Evolutionary conservation across 2,113 vertebrate species (phyloP).

Genomic region (Ellobius talpinus): DNA sequence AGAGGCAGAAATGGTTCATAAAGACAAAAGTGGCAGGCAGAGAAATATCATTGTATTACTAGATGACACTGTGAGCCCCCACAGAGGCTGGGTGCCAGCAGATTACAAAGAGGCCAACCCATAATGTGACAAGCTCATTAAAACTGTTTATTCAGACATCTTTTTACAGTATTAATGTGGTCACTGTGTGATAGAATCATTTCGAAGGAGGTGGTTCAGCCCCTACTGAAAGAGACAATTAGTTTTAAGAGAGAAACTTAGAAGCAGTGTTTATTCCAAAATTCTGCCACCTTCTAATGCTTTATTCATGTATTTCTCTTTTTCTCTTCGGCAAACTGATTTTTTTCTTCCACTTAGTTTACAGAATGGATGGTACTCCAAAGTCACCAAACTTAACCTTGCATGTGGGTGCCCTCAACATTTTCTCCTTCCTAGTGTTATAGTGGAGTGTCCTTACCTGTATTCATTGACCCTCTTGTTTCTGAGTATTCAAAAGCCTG

Average conservation of each 20-base stretch:
- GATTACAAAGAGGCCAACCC: constrained; percentile 14
- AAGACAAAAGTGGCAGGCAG: constrained; percentile 10
- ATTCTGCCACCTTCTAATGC: constrained; percentile 5
- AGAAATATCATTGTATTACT: constrained; percentile 25
- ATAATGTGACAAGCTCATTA: background rate
- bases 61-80: background rate
- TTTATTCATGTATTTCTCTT: background rate
- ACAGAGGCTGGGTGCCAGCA: background rate
- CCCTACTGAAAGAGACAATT: constrained; percentile 5
- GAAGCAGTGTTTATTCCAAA: constrained; percentile 7
- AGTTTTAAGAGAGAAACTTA: background rate
- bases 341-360: constrained; percentile 33
- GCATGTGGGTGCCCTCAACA: background rate
- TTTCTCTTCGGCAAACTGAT: background rate
- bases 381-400: background rate
- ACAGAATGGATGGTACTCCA: constrained; percentile 21
- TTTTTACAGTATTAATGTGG: constrained; percentile 30
- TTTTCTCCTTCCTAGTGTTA: background rate
- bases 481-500: constrained; percentile 5
- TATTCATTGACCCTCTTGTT: background rate
- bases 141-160: constrained; percentile 23
- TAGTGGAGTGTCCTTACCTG: background rate
- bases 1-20: background rate
- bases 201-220: constrained; percentile 3
- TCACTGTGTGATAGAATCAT: background rate